phyloP scores from a whole-genome alignment of 2,797 vertebrate species.

The Syngnathus rostellatus region DNA sequence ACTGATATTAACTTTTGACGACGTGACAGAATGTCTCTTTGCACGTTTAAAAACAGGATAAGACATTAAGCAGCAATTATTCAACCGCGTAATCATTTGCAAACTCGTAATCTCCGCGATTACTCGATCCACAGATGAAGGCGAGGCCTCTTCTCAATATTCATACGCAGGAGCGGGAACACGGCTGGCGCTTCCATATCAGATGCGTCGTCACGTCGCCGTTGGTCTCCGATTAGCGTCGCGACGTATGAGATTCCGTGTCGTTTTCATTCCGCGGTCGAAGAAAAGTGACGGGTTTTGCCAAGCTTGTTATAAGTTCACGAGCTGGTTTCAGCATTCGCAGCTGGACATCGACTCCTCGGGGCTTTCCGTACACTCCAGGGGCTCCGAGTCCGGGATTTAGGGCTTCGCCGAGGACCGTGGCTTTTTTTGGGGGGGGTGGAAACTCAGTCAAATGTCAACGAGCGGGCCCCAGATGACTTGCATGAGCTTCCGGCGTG shows the following conservation, averaged over 20 bases:
- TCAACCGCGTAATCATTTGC: background rate
- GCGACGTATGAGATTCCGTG: background rate
- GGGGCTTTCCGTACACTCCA: constrained; percentile 10
- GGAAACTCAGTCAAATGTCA: constrained; percentile 40
- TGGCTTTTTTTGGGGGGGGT: constrained; percentile 34
- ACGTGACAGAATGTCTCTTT: background rate
- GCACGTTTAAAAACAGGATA: background rate
- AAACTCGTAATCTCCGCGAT: background rate
- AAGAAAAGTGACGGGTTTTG: too few species aligned
- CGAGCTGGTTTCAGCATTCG: constrained; percentile 32
- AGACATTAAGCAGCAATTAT: constrained; percentile 3
- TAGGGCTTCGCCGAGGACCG: constrained; percentile 34
- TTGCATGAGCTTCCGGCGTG: constrained; percentile 35
- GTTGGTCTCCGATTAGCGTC: background rate
- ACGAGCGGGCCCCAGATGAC: constrained; percentile 42
- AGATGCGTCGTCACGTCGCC: background rate
- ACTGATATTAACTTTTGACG: background rate
- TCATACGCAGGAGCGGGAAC: background rate
- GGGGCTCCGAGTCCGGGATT: constrained; percentile 22
- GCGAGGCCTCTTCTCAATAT: constrained; percentile 1
- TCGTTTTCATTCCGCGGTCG: background rate
- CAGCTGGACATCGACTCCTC: constrained; percentile 42
- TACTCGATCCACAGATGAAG: background rate
- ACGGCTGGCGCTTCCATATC: background rate
- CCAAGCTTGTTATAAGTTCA: constrained; percentile 33